Evolutionary conservation across 2,888 invertebrate genomes (phyloP), one percentile per base, ranked within the genome.

Genomic region (Drosophila neonasuta): DNA sequence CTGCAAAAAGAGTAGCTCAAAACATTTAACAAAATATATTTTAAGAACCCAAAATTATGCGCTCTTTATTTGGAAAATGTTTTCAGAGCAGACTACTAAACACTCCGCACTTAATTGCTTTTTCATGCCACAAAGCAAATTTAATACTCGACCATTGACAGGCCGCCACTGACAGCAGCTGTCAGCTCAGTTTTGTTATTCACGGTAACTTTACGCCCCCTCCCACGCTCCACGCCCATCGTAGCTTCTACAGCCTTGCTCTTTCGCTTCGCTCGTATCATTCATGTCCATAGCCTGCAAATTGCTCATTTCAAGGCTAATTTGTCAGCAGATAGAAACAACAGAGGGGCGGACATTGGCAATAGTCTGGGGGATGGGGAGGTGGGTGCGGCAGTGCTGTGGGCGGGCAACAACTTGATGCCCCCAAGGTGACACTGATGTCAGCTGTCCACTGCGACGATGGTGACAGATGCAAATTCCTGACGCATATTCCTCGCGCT

Each of bases 281-380:
- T 64, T 66, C 69, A 70, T 69, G 68, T 49, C 63, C 77, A 71
- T 61, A 70, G 78, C 55, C 72, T 68, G 84, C 76, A 85, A 84
- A 84, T 85, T 85, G 85, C 87, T 87, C 82, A 87, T 88, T 87
- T 87, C 87, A 87, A 84, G 88, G 87, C 88, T 87, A 87, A 87
- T 87, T 88, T 87, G 85, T 88, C 87, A 84, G 82, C 85, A 73
- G 71, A 74, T 71, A 63, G 63, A 60, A 59, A 44, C 50, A 50
- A 55, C 45, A 45, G 45, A 17, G 36, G 57, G 71, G 51, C 52
- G 66, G 41, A 59, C 77, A 60, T 58, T 57, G 71, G 34, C 52
- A 59, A 57, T 59, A 66, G 65, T 64, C 60, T 58, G 61, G 46
- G 51, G 61, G 49, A 48, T 39, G 54, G 34, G 29, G 36, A 34